Evolutionary conservation across 1,140 invertebrate genomes (phyloP).

Genomic region (Bombus soroeensis): DNA sequence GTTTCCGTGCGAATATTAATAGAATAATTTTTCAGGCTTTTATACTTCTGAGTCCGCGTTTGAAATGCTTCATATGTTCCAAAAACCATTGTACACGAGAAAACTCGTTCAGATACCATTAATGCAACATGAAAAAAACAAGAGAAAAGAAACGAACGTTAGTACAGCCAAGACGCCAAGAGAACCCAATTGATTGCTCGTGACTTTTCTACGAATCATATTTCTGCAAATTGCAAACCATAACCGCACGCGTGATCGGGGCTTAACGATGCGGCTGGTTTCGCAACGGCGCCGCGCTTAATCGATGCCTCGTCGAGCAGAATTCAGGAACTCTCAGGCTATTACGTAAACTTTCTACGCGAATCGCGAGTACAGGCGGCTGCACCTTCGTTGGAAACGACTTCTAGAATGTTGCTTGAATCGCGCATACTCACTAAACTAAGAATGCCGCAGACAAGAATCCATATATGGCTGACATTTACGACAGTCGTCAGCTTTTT

Average conservation of each 20-base stretch:
- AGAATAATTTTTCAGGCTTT: too few relatives aligned
- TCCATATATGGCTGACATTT: conserved; percentile 65
- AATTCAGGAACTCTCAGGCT: conserved; percentile 39
- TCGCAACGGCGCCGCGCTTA: conserved; percentile 46
- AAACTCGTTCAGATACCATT: not conserved
- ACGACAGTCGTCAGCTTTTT: conserved; percentile 54
- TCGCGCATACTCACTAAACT: conserved; percentile 10
- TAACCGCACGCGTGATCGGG: not conserved
- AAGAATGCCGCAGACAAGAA: conserved; percentile 48
- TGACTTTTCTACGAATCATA: conserved; percentile 5
- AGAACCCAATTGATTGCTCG: not conserved
- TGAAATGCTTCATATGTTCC: not conserved
- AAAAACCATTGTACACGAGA: not conserved
- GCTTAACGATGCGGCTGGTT: conserved; percentile 51
- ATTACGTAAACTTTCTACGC: conserved; percentile 38
- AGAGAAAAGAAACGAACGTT: not conserved
- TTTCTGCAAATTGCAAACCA: not conserved
- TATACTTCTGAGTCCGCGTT: too few relatives aligned
- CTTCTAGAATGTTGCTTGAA: conserved; percentile 42
- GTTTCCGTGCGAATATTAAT: too few relatives aligned
- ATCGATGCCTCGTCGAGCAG: conserved; percentile 34
- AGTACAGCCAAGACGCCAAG: not conserved
- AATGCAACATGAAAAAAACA: not conserved
- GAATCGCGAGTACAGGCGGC: not conserved
- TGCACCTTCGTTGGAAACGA: conserved; percentile 6